Percentiles rank a stretch among this genome's conserved stretches.
Conservation (phyloP, 2,888 invertebrate genomes). For the Tryphoninae sp. region DNA sequence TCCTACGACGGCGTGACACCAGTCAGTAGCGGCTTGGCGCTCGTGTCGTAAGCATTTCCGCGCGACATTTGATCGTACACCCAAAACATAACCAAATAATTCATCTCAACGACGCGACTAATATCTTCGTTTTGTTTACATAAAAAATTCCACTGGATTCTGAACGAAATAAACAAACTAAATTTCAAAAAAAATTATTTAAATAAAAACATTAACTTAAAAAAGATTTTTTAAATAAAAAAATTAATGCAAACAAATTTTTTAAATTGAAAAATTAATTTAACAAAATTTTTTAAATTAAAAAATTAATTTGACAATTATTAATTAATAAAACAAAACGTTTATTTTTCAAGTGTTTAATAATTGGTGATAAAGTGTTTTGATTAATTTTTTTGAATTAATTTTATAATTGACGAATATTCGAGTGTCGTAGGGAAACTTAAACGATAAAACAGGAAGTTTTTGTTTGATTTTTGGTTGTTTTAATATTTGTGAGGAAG, state of each 20-base stretch:
- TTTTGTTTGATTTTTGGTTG: not conserved
- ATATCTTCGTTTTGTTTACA: slow-evolving; percentile 12
- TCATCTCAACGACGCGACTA: not conserved
- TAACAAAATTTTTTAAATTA: too few species aligned
- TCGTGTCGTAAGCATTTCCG: slow-evolving; percentile 67
- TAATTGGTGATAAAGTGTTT: not conserved
- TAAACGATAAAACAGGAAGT: not conserved
- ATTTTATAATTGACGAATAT: not conserved
- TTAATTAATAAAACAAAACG: too few species aligned
- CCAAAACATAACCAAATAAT: not conserved
- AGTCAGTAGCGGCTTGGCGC: slow-evolving; percentile 74
- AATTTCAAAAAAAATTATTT: too few species aligned
- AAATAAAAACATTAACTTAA: too few species aligned
- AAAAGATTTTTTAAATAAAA: too few species aligned
- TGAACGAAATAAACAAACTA: too few species aligned
- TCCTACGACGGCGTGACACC: slow-evolving; percentile 33
- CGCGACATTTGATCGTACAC: not conserved
- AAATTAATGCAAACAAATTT: too few species aligned
- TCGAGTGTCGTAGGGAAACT: not conserved
- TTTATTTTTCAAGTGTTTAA: not conserved
- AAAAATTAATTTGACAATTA: too few species aligned
- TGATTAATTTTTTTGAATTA: not conserved
- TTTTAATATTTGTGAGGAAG: slow-evolving; percentile 6
- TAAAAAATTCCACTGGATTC: not conserved
- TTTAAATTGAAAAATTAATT: too few species aligned